A percentile compares a stretch with the other conserved stretches of the same genome.
These are phyloP conservation scores for Caenorhabditis becei DNA, from an alignment of 2,888 invertebrate species.

Conservation along the genomic window DNA sequence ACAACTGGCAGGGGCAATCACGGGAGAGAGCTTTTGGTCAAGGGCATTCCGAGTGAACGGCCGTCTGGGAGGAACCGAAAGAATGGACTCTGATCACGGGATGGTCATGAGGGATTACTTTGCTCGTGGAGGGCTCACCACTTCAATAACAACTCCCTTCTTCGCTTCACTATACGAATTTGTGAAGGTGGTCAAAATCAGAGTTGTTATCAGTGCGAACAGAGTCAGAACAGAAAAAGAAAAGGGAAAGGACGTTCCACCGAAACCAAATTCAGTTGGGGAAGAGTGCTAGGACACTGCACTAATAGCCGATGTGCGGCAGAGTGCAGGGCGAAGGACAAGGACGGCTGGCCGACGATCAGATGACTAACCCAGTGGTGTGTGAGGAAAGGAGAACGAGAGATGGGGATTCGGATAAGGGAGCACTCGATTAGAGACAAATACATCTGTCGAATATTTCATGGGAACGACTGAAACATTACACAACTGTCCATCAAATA, in stretches of 20 bases:
- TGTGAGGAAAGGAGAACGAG: background rate
- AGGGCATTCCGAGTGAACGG: slow-evolving; percentile 6
- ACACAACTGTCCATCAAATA: too few species aligned
- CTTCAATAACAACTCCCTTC: slow-evolving; percentile 14
- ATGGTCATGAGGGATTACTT: background rate
- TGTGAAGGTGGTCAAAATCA: background rate
- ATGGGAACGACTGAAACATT: too few species aligned
- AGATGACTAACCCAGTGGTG: slow-evolving; percentile 5
- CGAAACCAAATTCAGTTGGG: slow-evolving; percentile 4
- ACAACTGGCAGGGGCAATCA: slow-evolving; percentile 23
- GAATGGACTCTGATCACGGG: background rate
- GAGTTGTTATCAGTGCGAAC: background rate
- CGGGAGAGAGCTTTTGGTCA: slow-evolving; percentile 12
- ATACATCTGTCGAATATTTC: too few species aligned
- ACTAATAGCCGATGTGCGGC: background rate
- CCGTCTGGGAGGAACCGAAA: too few species aligned
- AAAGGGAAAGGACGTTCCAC: background rate
- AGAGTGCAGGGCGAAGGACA: background rate
- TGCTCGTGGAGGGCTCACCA: background rate
- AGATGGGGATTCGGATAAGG: background rate
- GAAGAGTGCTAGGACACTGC: background rate
- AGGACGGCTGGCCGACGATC: background rate
- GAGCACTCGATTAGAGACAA: too few species aligned
- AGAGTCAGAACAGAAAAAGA: background rate
- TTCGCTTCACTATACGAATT: slow-evolving; percentile 14